Evolutionary conservation across 92 coral and sea anemone species (phyloP).

Genomic region (Ricordea florida): DNA sequence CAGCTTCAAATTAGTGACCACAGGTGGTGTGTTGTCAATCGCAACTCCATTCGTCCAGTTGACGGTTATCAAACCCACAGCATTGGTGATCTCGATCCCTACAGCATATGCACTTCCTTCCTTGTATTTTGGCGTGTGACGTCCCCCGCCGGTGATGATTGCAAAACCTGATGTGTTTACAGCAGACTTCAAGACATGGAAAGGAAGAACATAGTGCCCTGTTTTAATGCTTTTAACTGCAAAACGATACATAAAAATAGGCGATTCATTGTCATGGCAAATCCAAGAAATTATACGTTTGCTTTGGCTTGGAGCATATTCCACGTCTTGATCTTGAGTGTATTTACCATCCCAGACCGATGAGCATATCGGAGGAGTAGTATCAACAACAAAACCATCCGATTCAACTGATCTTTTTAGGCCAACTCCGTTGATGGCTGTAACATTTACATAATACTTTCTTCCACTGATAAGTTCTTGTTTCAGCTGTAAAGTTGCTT

Average conservation of each 20-base stretch:
- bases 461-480: slow-evolving; percentile 42
- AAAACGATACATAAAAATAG: slow-evolving; percentile 39
- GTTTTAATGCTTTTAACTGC: slow-evolving; percentile 44
- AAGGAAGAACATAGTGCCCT: slow-evolving; percentile 48
- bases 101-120: slow-evolving; percentile 58
- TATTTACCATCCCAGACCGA: slow-evolving; percentile 44
- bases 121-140: slow-evolving; percentile 22
- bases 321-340: not conserved
- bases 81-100: slow-evolving; percentile 67
- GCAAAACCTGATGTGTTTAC: slow-evolving; percentile 47
- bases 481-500: slow-evolving; percentile 9
- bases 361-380: slow-evolving; percentile 68
- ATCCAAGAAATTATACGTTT: slow-evolving; percentile 56
- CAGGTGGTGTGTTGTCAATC: slow-evolving; percentile 80
- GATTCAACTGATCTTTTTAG: slow-evolving; percentile 43
- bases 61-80: slow-evolving; percentile 43
- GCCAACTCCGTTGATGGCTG: slow-evolving; percentile 73
- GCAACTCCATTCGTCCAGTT: slow-evolving; percentile 78
- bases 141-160: slow-evolving; percentile 69
- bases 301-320: slow-evolving; percentile 35
- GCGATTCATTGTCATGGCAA: slow-evolving; percentile 72
- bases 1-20: slow-evolving; percentile 29
- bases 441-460: slow-evolving; percentile 59
- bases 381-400: slow-evolving; percentile 76
- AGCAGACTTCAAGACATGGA: slow-evolving; percentile 42